Conservation (phyloP, 2,113 vertebrate species). For the Myodes glareolus region DNA sequence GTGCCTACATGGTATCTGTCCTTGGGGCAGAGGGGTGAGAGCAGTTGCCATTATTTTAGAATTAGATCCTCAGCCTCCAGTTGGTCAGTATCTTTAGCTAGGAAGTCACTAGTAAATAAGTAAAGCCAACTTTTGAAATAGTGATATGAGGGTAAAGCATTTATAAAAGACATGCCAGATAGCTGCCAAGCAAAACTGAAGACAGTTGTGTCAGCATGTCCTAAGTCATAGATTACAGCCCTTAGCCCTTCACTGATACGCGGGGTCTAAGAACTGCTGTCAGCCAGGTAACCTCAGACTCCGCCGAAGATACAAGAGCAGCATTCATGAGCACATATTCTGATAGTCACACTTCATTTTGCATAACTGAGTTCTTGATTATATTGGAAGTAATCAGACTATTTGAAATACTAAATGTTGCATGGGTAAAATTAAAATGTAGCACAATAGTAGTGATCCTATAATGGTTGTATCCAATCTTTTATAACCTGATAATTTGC, state of each 20-base stretch:
- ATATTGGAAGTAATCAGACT: constrained; percentile 71
- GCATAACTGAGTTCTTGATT: constrained; percentile 46
- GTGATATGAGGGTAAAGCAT: not conserved
- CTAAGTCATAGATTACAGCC: constrained; percentile 9
- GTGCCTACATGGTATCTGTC: not conserved
- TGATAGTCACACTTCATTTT: constrained; percentile 73
- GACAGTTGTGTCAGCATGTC: constrained; percentile 14
- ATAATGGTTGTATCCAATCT: constrained; percentile 66
- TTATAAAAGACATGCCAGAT: constrained; percentile 5
- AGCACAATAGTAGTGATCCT: constrained; percentile 41
- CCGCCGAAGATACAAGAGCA: constrained; percentile 41
- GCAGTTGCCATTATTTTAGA: not conserved
- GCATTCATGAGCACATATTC: constrained; percentile 40
- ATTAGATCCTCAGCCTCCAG: not conserved
- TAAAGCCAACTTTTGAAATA: constrained; percentile 42
- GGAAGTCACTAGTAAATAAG: constrained; percentile 18
- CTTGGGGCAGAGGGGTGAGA: not conserved
- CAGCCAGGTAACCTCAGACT: constrained; percentile 32
- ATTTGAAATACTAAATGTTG: constrained; percentile 83
- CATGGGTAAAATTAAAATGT: constrained; percentile 84
- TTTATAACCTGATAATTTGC: constrained; percentile 72
- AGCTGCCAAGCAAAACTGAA: constrained; percentile 29
- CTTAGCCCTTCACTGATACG: not conserved
- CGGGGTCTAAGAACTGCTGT: constrained; percentile 34
- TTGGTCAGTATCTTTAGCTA: not conserved